Percentiles rank a stretch among this genome's conserved stretches.
These are phyloP conservation scores for Morelia viridis DNA, from an alignment of 2,797 vertebrate genomes.

Conservation along the genomic window DNA sequence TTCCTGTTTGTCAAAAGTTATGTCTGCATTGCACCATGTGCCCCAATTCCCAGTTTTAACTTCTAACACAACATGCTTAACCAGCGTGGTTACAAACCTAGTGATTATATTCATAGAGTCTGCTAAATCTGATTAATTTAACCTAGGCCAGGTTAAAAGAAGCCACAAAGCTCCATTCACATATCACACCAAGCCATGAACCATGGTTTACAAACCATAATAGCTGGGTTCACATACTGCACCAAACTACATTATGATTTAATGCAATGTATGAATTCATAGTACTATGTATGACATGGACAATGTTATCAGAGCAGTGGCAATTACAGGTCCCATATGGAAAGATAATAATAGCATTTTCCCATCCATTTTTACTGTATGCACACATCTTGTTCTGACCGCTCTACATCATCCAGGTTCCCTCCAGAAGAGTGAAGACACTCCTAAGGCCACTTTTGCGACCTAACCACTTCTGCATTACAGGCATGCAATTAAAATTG, in stretches of 20 bases:
- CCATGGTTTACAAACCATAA: not conserved
- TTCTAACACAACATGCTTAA: not conserved
- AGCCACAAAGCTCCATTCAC: not conserved
- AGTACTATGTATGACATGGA: too few relatives aligned
- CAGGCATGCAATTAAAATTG: not conserved
- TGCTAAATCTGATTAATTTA: not conserved
- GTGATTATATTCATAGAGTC: not conserved
- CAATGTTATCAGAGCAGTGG: not conserved
- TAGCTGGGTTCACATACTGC: not conserved
- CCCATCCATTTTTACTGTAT: not conserved
- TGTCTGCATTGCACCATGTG: constrained; percentile 10
- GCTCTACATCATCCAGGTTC: constrained; percentile 16
- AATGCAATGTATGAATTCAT: not conserved
- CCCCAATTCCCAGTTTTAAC: constrained; percentile 35
- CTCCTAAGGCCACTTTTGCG: rapidly evolving
- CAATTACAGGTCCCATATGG: not conserved
- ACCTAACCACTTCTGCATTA: not conserved
- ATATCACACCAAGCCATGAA: not conserved
- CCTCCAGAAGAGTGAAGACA: not conserved
- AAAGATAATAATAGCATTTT: not conserved
- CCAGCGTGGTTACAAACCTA: not conserved
- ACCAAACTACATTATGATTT: not conserved
- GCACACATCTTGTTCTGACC: not conserved
- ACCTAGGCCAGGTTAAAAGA: not conserved
- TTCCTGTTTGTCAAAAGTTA: not conserved